Conservation (phyloP, 1,140 invertebrate genomes). For the Cyclina sinensis region DNA sequence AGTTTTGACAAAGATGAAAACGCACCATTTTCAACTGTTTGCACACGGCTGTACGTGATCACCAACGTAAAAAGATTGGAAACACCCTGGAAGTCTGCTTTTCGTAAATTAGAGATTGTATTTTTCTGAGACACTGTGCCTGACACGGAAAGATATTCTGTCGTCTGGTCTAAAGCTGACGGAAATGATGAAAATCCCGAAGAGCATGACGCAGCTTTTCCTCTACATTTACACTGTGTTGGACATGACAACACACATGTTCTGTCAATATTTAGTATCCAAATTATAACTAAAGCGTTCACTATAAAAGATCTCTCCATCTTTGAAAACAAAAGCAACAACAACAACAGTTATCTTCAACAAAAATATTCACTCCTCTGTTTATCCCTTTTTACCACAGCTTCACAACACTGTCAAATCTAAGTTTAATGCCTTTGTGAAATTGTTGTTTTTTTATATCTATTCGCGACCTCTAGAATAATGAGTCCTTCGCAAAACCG, state of each 20-base stretch:
- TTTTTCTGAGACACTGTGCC: constrained; percentile 13
- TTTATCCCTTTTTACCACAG: too few species aligned
- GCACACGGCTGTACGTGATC: constrained; percentile 45
- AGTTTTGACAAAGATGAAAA: constrained; percentile 21
- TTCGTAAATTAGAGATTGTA: constrained; percentile 19
- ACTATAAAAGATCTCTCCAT: not conserved
- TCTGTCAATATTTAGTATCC: not conserved
- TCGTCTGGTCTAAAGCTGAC: not conserved
- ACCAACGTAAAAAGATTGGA: not conserved
- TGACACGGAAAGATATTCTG: constrained; percentile 11
- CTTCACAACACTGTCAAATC: not conserved
- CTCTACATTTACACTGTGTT: constrained; percentile 10
- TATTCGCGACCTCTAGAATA: not conserved
- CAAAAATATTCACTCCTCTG: not conserved
- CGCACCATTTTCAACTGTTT: constrained; percentile 19
- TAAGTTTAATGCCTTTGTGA: too few species aligned
- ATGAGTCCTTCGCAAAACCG: not conserved
- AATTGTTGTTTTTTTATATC: not conserved
- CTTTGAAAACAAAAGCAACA: too few species aligned
- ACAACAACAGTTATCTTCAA: too few species aligned
- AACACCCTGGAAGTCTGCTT: not conserved
- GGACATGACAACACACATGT: constrained; percentile 8
- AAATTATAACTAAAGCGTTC: not conserved
- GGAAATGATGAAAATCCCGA: not conserved
- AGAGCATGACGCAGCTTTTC: not conserved